A percentile compares a stretch with the other conserved stretches of the same genome.
Evolutionary conservation across 2,888 invertebrate species (phyloP).

Genomic region (Cistogaster globosa): DNA sequence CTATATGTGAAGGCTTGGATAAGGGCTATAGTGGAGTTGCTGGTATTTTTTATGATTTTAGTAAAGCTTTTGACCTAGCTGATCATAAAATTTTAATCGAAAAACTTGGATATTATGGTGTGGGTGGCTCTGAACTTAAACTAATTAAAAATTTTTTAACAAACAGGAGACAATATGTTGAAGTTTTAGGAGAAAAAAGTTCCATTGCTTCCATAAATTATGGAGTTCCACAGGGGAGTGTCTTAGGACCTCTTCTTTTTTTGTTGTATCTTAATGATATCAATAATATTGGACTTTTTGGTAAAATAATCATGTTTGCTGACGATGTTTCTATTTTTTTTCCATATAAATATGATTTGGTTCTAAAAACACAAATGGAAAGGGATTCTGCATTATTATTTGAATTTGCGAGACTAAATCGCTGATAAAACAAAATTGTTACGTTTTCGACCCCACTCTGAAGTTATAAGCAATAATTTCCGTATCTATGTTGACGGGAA

Average conservation of each 20-base stretch:
- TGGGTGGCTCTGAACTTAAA: background rate
- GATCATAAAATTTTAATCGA: slow-evolving; percentile 3
- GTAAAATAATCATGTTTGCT: slow-evolving; percentile 13
- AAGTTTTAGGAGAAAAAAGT: too few species aligned
- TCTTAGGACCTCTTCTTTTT: slow-evolving; percentile 14
- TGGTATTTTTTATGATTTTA: too few species aligned
- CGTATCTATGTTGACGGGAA: too few species aligned
- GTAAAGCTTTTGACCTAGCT: slow-evolving; percentile 5
- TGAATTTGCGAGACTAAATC: slow-evolving; percentile 23
- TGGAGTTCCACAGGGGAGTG: too few species aligned
- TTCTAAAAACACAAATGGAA: too few species aligned
- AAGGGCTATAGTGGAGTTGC: too few species aligned
- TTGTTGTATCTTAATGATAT: slow-evolving; percentile 19
- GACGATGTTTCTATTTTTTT: too few species aligned
- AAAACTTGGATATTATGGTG: slow-evolving; percentile 6
- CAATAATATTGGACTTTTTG: slow-evolving; percentile 10
- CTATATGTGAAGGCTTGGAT: too few species aligned
- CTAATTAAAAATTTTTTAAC: slow-evolving; percentile 9
- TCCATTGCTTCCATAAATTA: background rate
- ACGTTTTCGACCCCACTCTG: slow-evolving; percentile 12
- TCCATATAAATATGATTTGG: too few species aligned
- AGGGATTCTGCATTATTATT: too few species aligned
- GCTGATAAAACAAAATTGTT: slow-evolving; percentile 14
- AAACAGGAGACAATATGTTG: background rate
- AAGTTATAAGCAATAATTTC: slow-evolving; percentile 2